Conservation (phyloP, 2,888 invertebrate genomes). For the Drosophila kanekoi region DNA sequence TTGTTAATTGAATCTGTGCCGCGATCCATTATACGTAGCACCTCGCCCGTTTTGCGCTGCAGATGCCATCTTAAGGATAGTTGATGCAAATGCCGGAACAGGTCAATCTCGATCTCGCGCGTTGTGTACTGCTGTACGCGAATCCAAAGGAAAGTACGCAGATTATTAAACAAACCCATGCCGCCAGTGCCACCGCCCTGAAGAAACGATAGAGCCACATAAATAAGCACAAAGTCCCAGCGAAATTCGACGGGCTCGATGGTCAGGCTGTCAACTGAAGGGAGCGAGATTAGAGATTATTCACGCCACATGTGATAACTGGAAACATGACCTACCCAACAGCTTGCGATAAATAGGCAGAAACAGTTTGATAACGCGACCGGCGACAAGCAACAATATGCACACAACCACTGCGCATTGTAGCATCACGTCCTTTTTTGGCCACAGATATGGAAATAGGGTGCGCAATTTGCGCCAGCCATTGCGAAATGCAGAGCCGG, state of each 20-base stretch:
- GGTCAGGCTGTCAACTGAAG: constrained; percentile 92
- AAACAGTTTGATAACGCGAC: constrained; percentile 94
- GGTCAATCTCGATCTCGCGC: constrained; percentile 93
- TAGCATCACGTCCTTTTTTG: constrained; percentile 90
- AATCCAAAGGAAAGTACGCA: constrained; percentile 97
- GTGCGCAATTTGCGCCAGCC: constrained; percentile 91
- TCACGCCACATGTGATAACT: constrained; percentile 1
- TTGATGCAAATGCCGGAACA: constrained; percentile 95
- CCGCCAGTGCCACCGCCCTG: constrained; percentile 97
- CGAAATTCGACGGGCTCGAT: constrained; percentile 88
- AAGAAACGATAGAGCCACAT: constrained; percentile 95
- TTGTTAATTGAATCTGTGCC: constrained; percentile 98
- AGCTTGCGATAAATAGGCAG: constrained; percentile 97
- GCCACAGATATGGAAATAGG: constrained; percentile 97
- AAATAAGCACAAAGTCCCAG: constrained; percentile 96
- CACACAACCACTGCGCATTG: constrained; percentile 94
- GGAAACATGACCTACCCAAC: constrained; percentile 89
- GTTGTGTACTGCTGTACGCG: constrained; percentile 98
- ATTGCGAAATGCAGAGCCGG: constrained; percentile 91
- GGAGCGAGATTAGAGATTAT: constrained; percentile 13
- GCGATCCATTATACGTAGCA: constrained; percentile 97
- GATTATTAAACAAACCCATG: constrained; percentile 96
- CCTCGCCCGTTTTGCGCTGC: constrained; percentile 97
- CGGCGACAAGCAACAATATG: constrained; percentile 90
- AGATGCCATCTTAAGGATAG: constrained; percentile 98